phyloP scores from a whole-genome alignment of 30 jellyfish, hydroid and myxozoan species.

The Sanderia malayensis region DNA sequence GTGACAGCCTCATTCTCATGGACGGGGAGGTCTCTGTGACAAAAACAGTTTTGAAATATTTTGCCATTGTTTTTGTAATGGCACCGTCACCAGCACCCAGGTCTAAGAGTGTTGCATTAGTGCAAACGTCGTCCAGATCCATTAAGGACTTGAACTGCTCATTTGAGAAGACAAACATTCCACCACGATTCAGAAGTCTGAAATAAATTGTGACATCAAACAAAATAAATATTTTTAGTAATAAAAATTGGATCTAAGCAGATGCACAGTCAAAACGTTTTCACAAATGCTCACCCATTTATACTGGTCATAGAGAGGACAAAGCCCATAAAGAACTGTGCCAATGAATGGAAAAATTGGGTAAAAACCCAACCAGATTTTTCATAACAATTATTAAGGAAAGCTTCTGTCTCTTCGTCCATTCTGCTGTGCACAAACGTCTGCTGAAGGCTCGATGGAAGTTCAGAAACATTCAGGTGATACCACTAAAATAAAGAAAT shows the following conservation, averaged over 20 bases:
- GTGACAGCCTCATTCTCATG: conserved; percentile 78
- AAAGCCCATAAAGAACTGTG: conserved; percentile 54
- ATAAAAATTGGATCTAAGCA: background rate
- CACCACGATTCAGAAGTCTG: conserved; percentile 81
- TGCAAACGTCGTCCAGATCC: conserved; percentile 43
- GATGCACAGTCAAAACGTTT: background rate
- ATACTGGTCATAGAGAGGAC: conserved; percentile 69
- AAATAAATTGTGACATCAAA: background rate
- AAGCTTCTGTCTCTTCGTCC: conserved; percentile 74
- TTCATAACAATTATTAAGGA: conserved; percentile 46
- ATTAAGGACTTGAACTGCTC: conserved; percentile 65
- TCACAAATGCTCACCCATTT: conserved; percentile 59
- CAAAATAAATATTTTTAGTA: no score
- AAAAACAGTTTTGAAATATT: conserved; percentile 39
- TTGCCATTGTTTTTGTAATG: conserved; percentile 51
- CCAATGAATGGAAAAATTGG: conserved; percentile 68
- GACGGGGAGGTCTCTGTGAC: conserved; percentile 86
- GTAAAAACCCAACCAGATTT: conserved; percentile 78
- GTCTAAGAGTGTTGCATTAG: conserved; percentile 58
- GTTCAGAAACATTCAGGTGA: conserved; percentile 17
- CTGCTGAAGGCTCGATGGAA: conserved; percentile 27
- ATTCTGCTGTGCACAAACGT: conserved; percentile 43
- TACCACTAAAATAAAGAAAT: conserved; percentile 70
- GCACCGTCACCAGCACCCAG: conserved; percentile 98
- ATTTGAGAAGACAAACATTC: conserved; percentile 86